These are phyloP conservation scores for Hyles euphorbiae DNA, from an alignment of 1,140 invertebrate genomes.

Conservation along the genomic window DNA sequence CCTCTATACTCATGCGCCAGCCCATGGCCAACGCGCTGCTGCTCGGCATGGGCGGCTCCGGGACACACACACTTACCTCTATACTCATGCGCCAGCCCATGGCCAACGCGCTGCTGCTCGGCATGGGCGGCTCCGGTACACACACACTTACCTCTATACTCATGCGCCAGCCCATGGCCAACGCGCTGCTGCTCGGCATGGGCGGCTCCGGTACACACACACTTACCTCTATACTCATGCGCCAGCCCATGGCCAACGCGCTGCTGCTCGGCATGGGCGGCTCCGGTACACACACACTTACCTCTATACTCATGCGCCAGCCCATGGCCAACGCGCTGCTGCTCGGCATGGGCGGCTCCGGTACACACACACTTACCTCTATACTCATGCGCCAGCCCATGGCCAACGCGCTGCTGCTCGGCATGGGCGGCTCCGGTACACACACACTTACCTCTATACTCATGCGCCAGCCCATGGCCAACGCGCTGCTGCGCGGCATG, in stretches of 20 bases:
- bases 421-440: constrained; percentile 88
- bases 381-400: constrained; percentile 83
- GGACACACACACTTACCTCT: constrained; percentile 18
- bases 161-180: constrained; percentile 86
- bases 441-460: constrained; percentile 41
- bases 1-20: constrained; percentile 79
- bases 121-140: constrained; percentile 88
- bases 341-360: constrained; percentile 91
- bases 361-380: constrained; percentile 19
- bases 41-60: constrained; percentile 91
- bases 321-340: constrained; percentile 85
- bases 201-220: constrained; percentile 83
- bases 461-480: constrained; percentile 86
- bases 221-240: constrained; percentile 71
- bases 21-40: constrained; percentile 85
- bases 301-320: constrained; percentile 79
- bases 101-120: constrained; percentile 85
- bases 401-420: constrained; percentile 85
- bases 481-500: constrained; percentile 86
- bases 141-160: constrained; percentile 41
- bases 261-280: constrained; percentile 91
- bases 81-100: constrained; percentile 83
- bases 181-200: constrained; percentile 86
- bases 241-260: constrained; percentile 85
- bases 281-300: constrained; percentile 73